phyloP scores from a whole-genome alignment of 92 coral and sea anemone genomes.

The Meandrina meandrites region DNA sequence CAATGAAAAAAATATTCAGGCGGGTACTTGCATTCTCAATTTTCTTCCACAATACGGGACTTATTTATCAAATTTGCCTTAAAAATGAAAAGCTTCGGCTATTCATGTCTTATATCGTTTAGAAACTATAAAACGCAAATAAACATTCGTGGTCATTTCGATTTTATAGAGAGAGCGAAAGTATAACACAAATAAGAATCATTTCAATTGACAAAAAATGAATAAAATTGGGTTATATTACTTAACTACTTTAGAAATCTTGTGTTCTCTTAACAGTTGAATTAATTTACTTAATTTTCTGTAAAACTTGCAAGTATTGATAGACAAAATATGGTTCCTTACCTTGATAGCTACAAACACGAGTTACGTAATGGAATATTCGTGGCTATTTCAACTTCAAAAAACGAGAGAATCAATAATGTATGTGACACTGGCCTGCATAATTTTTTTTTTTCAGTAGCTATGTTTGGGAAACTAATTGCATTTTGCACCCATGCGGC shows the following conservation, averaged over 20 bases:
- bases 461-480: neutral
- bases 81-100: neutral
- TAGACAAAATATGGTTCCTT: neutral
- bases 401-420: neutral
- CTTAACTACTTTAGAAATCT: neutral
- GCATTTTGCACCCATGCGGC: conserved; percentile 1
- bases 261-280: neutral
- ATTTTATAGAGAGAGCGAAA: neutral
- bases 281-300: neutral
- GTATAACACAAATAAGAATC: neutral
- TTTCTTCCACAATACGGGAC: neutral
- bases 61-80: neutral
- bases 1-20: neutral
- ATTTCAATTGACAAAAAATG: neutral
- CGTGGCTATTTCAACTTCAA: neutral
- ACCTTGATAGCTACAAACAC: neutral
- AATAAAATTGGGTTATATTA: neutral
- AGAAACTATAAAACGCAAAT: neutral
- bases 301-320: neutral
- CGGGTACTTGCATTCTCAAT: neutral
- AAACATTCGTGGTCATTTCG: neutral
- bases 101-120: neutral
- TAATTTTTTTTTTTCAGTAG: neutral
- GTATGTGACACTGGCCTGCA: neutral
- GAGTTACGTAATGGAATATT: neutral